phyloP scores from a whole-genome alignment of 1,140 invertebrate genomes.

The Amphibalanus amphitrite region DNA sequence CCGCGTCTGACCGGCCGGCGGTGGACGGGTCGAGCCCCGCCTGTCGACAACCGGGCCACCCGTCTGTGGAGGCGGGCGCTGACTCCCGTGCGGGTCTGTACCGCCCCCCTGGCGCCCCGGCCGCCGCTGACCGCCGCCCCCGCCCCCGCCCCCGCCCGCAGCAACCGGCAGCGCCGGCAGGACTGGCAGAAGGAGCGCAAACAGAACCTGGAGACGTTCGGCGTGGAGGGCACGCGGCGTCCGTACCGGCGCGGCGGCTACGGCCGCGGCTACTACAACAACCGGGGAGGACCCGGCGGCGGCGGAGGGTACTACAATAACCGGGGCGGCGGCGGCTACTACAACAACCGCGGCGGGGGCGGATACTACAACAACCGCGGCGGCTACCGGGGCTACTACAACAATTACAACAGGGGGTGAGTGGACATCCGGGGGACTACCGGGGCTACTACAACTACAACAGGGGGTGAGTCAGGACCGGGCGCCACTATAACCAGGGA shows the following conservation, averaged over 20 bases:
- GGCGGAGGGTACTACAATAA: no score
- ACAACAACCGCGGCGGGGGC: no score
- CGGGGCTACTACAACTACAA: no score
- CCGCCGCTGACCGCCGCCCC: neutral
- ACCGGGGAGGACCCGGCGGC: neutral
- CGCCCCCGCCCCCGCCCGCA: no score
- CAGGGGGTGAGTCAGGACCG: no score
- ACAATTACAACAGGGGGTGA: neutral
- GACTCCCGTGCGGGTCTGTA: neutral
- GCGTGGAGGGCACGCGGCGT: constrained; percentile 48
- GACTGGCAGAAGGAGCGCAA: constrained; percentile 96
- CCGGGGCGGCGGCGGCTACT: no score
- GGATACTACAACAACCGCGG: no score
- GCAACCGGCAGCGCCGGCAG: constrained; percentile 51
- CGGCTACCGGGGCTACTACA: neutral
- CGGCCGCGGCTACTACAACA: constrained; percentile 29
- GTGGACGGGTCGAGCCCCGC: neutral
- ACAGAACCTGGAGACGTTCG: constrained; percentile 95
- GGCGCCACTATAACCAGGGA: no score
- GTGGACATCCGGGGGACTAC: no score
- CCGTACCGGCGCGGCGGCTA: constrained; percentile 33
- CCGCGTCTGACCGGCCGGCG: no score
- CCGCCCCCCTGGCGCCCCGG: no score
- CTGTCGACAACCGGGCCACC: constrained; percentile 3
- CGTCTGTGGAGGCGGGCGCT: neutral